Evolutionary conservation across 2,113 vertebrate genomes (phyloP).

Genomic region (Propithecus coquereli): DNA sequence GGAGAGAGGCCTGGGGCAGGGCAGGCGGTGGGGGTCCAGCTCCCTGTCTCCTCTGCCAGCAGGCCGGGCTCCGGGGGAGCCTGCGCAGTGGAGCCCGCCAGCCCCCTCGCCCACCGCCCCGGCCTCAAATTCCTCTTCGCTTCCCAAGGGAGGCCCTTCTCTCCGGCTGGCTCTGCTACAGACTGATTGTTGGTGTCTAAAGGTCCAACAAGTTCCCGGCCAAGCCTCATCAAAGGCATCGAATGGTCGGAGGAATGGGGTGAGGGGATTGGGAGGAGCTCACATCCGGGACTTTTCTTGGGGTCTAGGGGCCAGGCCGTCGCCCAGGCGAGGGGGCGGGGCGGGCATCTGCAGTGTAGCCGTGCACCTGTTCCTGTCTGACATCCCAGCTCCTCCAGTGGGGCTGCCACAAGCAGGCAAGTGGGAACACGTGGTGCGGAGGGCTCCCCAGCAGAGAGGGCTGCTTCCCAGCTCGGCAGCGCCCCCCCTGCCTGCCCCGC

Average conservation of each 20-base stretch:
- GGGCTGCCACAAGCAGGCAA: not conserved
- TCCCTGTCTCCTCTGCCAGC: not conserved
- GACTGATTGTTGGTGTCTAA: not conserved
- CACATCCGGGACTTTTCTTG: not conserved
- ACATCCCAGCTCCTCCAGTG: not conserved
- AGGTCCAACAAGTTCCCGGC: not conserved
- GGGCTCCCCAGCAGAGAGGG: not conserved
- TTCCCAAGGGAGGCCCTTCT: not conserved
- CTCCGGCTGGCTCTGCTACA: not conserved
- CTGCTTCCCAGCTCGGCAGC: not conserved
- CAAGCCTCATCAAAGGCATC: not conserved
- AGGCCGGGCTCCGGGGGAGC: not conserved
- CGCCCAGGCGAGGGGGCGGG: not conserved
- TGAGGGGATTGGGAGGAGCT: not conserved
- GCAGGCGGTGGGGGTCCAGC: not conserved
- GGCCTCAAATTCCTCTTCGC: too few species aligned
- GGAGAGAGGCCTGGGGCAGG: not conserved
- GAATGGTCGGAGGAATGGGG: not conserved
- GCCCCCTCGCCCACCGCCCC: not conserved
- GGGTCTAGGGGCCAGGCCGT: not conserved
- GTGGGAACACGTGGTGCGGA: not conserved
- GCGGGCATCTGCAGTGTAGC: not conserved
- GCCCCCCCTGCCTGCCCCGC: rapidly evolving
- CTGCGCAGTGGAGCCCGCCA: rapidly evolving
- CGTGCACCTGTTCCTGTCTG: conserved; percentile 54